Conservation (phyloP, 2,113 vertebrate species). For the Anarrhichthys ocellatus region DNA sequence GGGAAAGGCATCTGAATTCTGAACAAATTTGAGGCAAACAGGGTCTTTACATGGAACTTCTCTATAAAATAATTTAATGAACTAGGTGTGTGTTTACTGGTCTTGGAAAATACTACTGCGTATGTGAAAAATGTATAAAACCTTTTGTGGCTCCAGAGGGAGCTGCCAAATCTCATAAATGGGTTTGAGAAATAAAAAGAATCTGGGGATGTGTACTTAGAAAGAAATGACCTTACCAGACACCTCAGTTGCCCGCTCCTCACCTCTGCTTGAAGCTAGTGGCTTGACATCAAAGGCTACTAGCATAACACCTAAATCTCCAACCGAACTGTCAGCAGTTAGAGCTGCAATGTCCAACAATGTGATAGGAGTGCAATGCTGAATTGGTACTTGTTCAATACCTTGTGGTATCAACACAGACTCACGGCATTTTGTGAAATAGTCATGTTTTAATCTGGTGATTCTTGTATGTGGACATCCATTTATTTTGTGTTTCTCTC, state of each 20-base stretch:
- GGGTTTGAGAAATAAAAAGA: not conserved
- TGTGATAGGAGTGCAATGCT: not conserved
- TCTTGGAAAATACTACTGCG: not conserved
- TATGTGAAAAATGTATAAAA: not conserved
- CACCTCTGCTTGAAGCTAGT: not conserved
- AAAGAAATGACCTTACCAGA: not conserved
- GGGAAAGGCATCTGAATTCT: slow-evolving; percentile 26
- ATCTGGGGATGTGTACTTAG: not conserved
- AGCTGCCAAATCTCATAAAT: not conserved
- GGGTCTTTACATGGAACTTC: not conserved
- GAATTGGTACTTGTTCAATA: not conserved
- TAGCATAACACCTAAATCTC: not conserved
- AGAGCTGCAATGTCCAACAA: not conserved
- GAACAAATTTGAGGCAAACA: not conserved
- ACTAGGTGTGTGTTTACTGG: not conserved
- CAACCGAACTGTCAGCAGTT: not conserved
- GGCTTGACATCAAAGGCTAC: not conserved
- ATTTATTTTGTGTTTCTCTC: too few relatives aligned
- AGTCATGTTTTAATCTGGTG: not conserved
- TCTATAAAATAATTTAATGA: not conserved
- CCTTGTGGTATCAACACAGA: not conserved
- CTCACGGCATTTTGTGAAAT: not conserved
- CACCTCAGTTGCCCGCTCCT: not conserved
- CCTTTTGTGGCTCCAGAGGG: not conserved
- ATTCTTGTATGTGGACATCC: not conserved